Evolutionary conservation across 2,797 vertebrate species (phyloP).

Genomic region (Pampus argenteus): DNA sequence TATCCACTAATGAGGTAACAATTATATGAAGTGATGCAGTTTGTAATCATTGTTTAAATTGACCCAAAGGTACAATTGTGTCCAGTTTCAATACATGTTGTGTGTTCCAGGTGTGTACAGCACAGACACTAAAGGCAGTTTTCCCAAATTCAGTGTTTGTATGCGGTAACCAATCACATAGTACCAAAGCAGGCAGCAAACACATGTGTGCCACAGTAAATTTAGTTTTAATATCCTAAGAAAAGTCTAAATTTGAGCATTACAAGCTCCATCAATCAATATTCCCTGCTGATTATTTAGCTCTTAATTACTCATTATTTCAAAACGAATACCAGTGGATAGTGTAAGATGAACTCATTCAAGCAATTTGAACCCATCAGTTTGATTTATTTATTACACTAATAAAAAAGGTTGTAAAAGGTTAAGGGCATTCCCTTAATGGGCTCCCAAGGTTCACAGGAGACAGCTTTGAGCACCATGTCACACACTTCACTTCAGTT

Average conservation of each 20-base stretch:
- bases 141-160: too few species aligned
- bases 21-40: too few species aligned
- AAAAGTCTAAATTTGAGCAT: not conserved
- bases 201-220: not conserved
- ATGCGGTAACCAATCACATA: too few species aligned
- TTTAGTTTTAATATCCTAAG: not conserved
- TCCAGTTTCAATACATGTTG: too few species aligned
- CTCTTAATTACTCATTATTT: not conserved
- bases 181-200: not conserved
- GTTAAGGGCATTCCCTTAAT: constrained; percentile 2
- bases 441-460: constrained; percentile 3
- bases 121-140: too few species aligned
- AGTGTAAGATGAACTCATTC: not conserved
- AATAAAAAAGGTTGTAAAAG: constrained; percentile 9
- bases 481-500: constrained; percentile 6
- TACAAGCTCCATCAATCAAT: not conserved
- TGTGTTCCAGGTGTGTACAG: too few species aligned
- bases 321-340: not conserved
- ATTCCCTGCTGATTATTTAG: not conserved
- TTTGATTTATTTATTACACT: constrained; percentile 2
- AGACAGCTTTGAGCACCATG: constrained; percentile 1
- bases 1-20: not conserved
- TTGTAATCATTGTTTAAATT: too few species aligned
- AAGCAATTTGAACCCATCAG: not conserved
- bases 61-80: too few species aligned